A percentile compares a stretch with the other conserved stretches of the same genome.
Evolutionary conservation across 1,140 invertebrate genomes (phyloP).

Genomic region (Calephelis virginiensis): DNA sequence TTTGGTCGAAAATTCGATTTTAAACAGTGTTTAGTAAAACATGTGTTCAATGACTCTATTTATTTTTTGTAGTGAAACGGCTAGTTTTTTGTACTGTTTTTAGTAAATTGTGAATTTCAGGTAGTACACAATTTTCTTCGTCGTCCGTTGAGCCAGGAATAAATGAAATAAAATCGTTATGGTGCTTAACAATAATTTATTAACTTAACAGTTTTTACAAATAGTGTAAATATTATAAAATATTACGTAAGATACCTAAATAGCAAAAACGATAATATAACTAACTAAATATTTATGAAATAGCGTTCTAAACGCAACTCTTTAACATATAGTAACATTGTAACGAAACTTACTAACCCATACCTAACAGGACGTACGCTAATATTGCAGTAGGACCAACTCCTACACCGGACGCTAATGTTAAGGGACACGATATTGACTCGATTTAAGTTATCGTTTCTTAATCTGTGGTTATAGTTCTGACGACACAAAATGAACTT

Average conservation of each 20-base stretch:
- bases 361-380: conserved; percentile 70
- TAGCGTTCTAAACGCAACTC: conserved; percentile 72
- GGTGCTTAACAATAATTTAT: conserved; percentile 70
- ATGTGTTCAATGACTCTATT: too few species aligned
- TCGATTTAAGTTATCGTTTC: background rate
- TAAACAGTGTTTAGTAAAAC: too few species aligned
- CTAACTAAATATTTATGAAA: conserved; percentile 43
- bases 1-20: too few species aligned
- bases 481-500: too few species aligned
- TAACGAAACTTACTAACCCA: conserved; percentile 56
- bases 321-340: conserved; percentile 60
- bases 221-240: conserved; percentile 75
- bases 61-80: too few species aligned
- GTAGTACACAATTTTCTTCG: too few species aligned
- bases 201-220: conserved; percentile 71
- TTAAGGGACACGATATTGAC: conserved; percentile 29
- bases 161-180: background rate
- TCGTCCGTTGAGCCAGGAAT: too few species aligned
- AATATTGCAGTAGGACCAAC: conserved; percentile 69
- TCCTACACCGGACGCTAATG: conserved; percentile 66
- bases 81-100: too few species aligned
- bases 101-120: too few species aligned
- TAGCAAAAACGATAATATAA: conserved; percentile 56
- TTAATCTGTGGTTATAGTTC: too few species aligned
- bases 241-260: conserved; percentile 48